phyloP scores from a whole-genome alignment of 2,797 vertebrate genomes.

The Aratinga solstitialis region DNA sequence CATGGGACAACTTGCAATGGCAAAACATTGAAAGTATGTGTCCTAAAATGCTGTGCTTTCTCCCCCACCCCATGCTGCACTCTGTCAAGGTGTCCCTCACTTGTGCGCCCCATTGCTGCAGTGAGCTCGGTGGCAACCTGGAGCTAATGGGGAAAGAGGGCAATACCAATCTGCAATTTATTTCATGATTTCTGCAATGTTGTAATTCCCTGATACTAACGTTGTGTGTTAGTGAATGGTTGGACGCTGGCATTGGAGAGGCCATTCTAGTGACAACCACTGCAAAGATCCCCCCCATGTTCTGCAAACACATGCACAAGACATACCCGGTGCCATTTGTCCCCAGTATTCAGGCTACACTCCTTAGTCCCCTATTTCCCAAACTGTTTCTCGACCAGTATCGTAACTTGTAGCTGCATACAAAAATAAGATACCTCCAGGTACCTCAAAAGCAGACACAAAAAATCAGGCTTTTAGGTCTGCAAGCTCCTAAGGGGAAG shows the following conservation, averaged over 20 bases:
- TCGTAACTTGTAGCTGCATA: not conserved
- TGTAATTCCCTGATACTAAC: not conserved
- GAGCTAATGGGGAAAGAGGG: not conserved
- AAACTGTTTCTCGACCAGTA: not conserved
- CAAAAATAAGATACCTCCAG: not conserved
- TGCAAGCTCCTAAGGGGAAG: constrained; percentile 49
- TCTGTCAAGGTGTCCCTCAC: not conserved
- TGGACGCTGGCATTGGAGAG: not conserved
- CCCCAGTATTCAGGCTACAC: not conserved
- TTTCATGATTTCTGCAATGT: not conserved
- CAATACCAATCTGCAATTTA: not conserved
- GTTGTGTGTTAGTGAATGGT: not conserved
- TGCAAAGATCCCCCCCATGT: not conserved
- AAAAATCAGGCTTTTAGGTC: constrained; percentile 50
- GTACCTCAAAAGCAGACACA: constrained; percentile 6
- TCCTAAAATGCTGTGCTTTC: not conserved
- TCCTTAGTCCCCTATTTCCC: not conserved
- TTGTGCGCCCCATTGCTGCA: not conserved
- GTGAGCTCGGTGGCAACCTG: not conserved
- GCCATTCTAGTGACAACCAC: not conserved
- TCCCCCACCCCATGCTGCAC: not conserved
- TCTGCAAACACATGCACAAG: not conserved
- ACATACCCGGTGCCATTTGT: not conserved
- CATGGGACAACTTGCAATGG: not conserved
- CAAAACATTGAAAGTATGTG: not conserved